These are phyloP conservation scores for Tetragonula carbonaria DNA, from an alignment of 2,888 invertebrate genomes.

Conservation along the genomic window DNA sequence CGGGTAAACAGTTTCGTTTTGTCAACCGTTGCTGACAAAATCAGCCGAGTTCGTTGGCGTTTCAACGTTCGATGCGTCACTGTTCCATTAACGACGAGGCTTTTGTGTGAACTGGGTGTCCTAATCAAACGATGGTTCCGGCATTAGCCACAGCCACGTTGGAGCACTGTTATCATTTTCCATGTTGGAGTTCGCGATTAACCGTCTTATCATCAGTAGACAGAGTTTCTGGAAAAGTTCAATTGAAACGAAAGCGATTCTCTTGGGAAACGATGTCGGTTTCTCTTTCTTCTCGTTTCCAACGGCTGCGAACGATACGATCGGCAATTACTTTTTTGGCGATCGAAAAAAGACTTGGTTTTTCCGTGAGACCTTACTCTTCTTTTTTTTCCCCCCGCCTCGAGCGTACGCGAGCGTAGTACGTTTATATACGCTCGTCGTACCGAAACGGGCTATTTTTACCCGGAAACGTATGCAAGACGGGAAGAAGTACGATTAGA, in stretches of 20 bases:
- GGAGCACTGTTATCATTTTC: neutral
- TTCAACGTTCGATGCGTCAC: slow-evolving; percentile 65
- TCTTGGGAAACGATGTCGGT: neutral
- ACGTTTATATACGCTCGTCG: slow-evolving; percentile 12
- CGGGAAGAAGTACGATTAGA: slow-evolving; percentile 53
- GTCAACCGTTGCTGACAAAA: neutral
- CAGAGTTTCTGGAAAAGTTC: neutral
- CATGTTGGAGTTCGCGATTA: neutral
- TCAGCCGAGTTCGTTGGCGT: slow-evolving; percentile 19
- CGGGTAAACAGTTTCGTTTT: slow-evolving; percentile 25
- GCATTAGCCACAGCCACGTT: slow-evolving; percentile 5
- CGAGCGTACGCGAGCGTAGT: neutral
- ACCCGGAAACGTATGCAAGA: slow-evolving; percentile 61
- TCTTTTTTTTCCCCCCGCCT: neutral
- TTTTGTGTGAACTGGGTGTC: slow-evolving; percentile 20
- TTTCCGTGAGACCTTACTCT: neutral
- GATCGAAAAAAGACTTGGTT: neutral
- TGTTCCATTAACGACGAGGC: slow-evolving; percentile 68
- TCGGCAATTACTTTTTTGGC: slow-evolving; percentile 21
- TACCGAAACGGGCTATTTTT: slow-evolving; percentile 44
- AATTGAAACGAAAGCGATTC: slow-evolving; percentile 2
- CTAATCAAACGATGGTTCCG: slow-evolving; percentile 55
- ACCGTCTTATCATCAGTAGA: slow-evolving; percentile 18
- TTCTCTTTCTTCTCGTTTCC: neutral
- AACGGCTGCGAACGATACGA: slow-evolving; percentile 15